Conservation (phyloP, 2,113 vertebrate genomes). For the Canis aureus region DNA sequence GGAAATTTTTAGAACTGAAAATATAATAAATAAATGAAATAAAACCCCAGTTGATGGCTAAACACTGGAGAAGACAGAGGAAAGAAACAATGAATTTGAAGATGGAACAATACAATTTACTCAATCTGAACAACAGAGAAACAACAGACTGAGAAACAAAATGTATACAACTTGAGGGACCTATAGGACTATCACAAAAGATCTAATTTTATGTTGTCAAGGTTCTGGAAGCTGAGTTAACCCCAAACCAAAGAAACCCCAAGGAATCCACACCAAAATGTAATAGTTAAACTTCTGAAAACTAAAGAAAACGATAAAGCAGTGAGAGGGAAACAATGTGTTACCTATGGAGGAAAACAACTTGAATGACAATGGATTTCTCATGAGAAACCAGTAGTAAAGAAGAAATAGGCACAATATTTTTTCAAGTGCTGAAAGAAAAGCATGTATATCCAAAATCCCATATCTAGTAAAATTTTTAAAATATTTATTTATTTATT, state of each 20-base stretch:
- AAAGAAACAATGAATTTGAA: background rate
- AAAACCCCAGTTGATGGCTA: background rate
- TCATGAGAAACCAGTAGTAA: background rate
- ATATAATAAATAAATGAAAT: background rate
- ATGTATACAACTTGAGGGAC: rapidly evolving
- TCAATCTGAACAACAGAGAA: background rate
- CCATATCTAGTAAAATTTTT: background rate
- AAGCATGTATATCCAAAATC: background rate
- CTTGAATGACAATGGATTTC: background rate
- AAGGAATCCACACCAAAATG: background rate
- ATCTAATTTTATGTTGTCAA: background rate
- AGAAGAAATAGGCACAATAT: background rate
- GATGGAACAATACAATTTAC: background rate
- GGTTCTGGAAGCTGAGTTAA: background rate
- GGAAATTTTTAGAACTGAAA: background rate
- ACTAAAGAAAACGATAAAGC: background rate
- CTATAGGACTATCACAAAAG: background rate
- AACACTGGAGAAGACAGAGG: background rate
- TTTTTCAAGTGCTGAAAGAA: conserved; percentile 3
- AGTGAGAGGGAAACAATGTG: background rate
- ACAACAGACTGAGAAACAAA: background rate
- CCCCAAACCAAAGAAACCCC: background rate
- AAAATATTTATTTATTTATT: too few species aligned
- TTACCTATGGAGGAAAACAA: background rate
- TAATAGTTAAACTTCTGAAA: conserved; percentile 17